These are phyloP conservation scores for Drosophila ezoana DNA, from an alignment of 2,888 invertebrate genomes.

Conservation along the genomic window DNA sequence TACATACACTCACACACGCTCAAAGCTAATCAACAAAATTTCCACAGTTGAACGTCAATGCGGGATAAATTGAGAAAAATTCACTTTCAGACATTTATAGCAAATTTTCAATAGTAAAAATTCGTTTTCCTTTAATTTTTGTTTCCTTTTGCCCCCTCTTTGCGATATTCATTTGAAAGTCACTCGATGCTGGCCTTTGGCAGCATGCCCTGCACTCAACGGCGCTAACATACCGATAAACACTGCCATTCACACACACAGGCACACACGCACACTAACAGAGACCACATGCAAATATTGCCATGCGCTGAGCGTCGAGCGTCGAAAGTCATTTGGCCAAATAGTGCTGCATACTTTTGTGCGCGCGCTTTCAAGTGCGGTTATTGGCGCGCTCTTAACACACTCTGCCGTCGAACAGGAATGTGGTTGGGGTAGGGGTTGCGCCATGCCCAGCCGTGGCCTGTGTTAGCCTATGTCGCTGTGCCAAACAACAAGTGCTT, in stretches of 20 bases:
- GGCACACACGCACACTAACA: background rate
- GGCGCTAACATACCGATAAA: constrained; percentile 56
- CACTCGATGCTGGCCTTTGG: constrained; percentile 43
- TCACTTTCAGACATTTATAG: constrained; percentile 35
- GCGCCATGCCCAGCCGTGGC: constrained; percentile 13
- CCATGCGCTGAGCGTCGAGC: constrained; percentile 45
- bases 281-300: constrained; percentile 64
- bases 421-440: background rate
- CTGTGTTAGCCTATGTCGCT: constrained; percentile 62
- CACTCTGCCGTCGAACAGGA: constrained; percentile 21
- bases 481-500: constrained; percentile 69
- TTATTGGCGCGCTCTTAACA: constrained; percentile 64
- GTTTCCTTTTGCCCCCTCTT: constrained; percentile 1
- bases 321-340: constrained; percentile 70
- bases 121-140: constrained; percentile 8
- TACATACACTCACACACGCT: background rate
- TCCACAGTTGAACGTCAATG: constrained; percentile 24
- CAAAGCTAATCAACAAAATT: constrained; percentile 34
- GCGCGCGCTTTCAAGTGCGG: constrained; percentile 64
- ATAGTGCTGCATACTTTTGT: constrained; percentile 72
- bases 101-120: constrained; percentile 31
- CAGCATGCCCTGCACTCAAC: constrained; percentile 24
- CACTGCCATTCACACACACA: constrained; percentile 20
- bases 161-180: constrained; percentile 31
- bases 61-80: constrained; percentile 18